Evolutionary conservation across 2,888 invertebrate genomes (phyloP).

Genomic region (Anthophora plumipes): DNA sequence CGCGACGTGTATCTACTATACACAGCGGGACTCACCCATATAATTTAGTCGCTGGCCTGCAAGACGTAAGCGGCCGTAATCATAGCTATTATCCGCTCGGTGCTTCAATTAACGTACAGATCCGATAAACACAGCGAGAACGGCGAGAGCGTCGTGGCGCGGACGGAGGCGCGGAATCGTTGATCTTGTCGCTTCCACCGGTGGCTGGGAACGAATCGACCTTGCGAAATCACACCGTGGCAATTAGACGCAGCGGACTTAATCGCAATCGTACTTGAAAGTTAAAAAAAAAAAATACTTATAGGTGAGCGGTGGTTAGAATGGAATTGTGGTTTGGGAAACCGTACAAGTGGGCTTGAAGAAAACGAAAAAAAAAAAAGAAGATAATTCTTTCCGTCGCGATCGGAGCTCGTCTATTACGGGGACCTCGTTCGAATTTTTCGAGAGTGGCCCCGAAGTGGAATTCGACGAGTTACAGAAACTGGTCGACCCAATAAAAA

Average conservation of each 20-base stretch:
- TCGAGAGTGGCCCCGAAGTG: conserved; percentile 26
- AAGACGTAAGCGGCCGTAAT: conserved; percentile 58
- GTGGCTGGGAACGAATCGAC: conserved; percentile 43
- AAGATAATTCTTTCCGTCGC: neutral
- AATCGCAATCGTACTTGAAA: conserved; percentile 13
- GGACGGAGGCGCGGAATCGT: conserved; percentile 45
- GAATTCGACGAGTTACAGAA: conserved; percentile 73
- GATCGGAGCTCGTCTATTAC: conserved; percentile 13
- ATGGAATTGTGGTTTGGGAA: neutral
- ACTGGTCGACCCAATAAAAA: conserved; percentile 80
- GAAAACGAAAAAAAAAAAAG: too few relatives aligned
- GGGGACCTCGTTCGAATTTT: conserved; percentile 38
- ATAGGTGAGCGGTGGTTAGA: too few relatives aligned
- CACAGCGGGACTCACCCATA: conserved; percentile 41
- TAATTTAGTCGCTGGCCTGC: conserved; percentile 55
- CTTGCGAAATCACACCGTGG: conserved; percentile 53
- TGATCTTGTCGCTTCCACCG: conserved; percentile 54
- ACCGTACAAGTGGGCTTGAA: conserved; percentile 1
- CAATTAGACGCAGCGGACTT: conserved; percentile 31
- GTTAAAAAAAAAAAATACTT: too few relatives aligned
- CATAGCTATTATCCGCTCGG: conserved; percentile 58
- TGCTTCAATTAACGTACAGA: conserved; percentile 62
- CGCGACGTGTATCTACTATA: conserved; percentile 16
- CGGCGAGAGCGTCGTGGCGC: conserved; percentile 10
- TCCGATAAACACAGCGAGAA: conserved; percentile 51